Evolutionary conservation across 2,797 vertebrate species (phyloP).

Genomic region (Sarcophilus harrisii): DNA sequence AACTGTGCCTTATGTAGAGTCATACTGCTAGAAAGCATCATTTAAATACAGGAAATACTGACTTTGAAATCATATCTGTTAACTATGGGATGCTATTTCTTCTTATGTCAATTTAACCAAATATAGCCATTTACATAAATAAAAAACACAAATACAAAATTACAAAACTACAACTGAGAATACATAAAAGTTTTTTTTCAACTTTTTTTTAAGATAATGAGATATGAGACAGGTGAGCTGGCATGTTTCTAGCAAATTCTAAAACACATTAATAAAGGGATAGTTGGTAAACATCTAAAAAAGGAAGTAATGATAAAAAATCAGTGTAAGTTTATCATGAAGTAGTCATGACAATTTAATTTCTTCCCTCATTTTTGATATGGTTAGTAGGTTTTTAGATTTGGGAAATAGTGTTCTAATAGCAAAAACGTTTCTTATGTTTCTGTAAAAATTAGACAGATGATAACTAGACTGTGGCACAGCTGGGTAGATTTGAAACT

Average conservation of each 20-base stretch:
- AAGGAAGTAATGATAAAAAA: background rate
- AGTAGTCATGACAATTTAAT: background rate
- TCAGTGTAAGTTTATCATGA: background rate
- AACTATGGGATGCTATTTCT: background rate
- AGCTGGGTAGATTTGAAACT: background rate
- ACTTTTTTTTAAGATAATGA: background rate
- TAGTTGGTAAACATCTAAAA: background rate
- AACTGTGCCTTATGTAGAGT: background rate
- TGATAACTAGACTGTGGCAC: background rate
- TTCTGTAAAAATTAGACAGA: background rate
- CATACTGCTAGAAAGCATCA: background rate
- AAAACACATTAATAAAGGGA: background rate
- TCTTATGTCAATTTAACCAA: background rate
- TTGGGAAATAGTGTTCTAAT: background rate
- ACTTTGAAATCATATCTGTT: background rate
- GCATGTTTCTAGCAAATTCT: background rate
- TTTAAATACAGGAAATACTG: background rate
- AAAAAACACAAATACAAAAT: background rate
- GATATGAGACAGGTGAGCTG: background rate
- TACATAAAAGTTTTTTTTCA: background rate
- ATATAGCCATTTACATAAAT: background rate
- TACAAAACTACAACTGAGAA: background rate
- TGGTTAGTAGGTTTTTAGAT: background rate
- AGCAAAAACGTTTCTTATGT: background rate
- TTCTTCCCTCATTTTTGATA: background rate